Conservation (phyloP, 2,888 invertebrate species). For the Polyommatus icarus region DNA sequence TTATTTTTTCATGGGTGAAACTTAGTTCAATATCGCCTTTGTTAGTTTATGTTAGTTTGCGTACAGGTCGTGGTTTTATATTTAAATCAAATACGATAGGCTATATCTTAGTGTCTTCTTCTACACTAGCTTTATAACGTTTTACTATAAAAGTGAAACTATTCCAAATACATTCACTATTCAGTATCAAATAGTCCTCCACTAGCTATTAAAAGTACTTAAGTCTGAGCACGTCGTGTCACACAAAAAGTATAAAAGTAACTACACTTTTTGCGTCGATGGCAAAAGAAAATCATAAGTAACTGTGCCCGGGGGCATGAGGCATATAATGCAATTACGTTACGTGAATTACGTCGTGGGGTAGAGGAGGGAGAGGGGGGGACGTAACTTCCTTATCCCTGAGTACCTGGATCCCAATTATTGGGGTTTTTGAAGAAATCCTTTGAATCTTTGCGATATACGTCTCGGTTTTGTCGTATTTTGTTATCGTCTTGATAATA, state of each 20-base stretch:
- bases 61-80: no score
- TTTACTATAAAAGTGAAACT: neutral
- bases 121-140: no score
- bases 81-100: no score
- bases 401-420: slow-evolving; percentile 26
- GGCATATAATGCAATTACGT: slow-evolving; percentile 34
- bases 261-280: slow-evolving; percentile 30
- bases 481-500: neutral
- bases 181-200: neutral
- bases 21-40: no score
- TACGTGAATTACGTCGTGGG: slow-evolving; percentile 25
- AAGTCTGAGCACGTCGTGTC: slow-evolving; percentile 3
- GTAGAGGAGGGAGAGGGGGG: neutral
- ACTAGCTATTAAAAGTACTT: neutral
- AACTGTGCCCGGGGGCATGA: slow-evolving; percentile 28
- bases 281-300: slow-evolving; percentile 33
- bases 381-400: neutral
- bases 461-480: neutral
- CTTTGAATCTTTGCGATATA: neutral
- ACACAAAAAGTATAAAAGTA: slow-evolving; percentile 29
- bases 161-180: neutral
- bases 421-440: slow-evolving; percentile 20
- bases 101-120: no score
- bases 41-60: no score
- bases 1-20: neutral